Evolutionary conservation across 2,888 invertebrate genomes (phyloP).

Genomic region (Chromoteleia sp.): DNA sequence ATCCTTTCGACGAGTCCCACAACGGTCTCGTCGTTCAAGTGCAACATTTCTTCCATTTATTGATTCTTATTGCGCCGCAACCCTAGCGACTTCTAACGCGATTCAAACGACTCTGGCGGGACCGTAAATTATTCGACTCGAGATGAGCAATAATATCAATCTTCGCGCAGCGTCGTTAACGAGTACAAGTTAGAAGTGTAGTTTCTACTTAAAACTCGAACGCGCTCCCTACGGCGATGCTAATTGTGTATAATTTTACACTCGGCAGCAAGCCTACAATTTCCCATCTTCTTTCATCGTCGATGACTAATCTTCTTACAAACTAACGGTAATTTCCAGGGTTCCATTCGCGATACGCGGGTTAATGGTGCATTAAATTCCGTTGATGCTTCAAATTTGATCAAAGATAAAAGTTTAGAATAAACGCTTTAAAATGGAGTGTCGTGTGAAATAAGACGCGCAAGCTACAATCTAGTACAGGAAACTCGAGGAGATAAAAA

Average conservation of each 20-base stretch:
- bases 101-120: too few species aligned
- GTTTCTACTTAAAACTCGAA: slow-evolving; percentile 24
- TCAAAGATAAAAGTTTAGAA: slow-evolving; percentile 34
- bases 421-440: slow-evolving; percentile 26
- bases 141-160: neutral
- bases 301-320: slow-evolving; percentile 4
- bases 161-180: neutral
- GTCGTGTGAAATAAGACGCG: slow-evolving; percentile 21
- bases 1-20: too few species aligned
- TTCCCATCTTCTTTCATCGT: neutral
- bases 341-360: neutral
- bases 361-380: neutral
- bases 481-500: slow-evolving; percentile 42
- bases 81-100: too few species aligned
- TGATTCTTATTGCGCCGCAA: too few species aligned
- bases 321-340: neutral
- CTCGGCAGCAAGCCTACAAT: slow-evolving; percentile 13
- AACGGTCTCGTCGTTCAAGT: too few species aligned
- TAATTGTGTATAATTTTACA: slow-evolving; percentile 47
- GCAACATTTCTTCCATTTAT: too few species aligned
- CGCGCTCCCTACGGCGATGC: slow-evolving; percentile 19
- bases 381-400: slow-evolving; percentile 17
- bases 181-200: neutral
- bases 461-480: slow-evolving; percentile 16
- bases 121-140: neutral